Evolutionary conservation across 2,888 invertebrate species (phyloP).

Genomic region (Xanthia togata): DNA sequence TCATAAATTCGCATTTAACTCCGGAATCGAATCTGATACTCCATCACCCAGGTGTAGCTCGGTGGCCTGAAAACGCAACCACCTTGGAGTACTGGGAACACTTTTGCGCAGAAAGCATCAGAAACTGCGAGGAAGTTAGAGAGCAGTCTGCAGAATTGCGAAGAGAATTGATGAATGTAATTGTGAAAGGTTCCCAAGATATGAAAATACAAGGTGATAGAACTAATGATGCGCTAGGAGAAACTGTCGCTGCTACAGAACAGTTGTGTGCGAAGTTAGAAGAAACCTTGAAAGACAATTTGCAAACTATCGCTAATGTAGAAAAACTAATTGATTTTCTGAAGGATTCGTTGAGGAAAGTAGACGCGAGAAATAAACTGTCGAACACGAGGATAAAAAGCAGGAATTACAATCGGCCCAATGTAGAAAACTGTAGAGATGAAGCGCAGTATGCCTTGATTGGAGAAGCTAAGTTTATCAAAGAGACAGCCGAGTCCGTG

Average conservation of each 20-base stretch:
- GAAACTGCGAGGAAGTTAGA: slow-evolving; percentile 93
- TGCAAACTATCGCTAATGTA: slow-evolving; percentile 93
- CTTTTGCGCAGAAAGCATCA: slow-evolving; percentile 94
- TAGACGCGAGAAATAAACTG: slow-evolving; percentile 94
- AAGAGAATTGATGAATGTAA: slow-evolving; percentile 92
- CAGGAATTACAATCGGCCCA: slow-evolving; percentile 92
- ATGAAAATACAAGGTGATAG: slow-evolving; percentile 95
- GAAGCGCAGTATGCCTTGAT: slow-evolving; percentile 94
- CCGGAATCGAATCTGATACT: slow-evolving; percentile 92
- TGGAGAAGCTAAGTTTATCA: slow-evolving; percentile 92
- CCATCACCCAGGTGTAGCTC: slow-evolving; percentile 94
- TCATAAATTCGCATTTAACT: slow-evolving; percentile 91
- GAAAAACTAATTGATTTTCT: slow-evolving; percentile 94
- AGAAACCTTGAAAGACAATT: slow-evolving; percentile 92
- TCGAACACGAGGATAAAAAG: slow-evolving; percentile 95
- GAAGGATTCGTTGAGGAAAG: slow-evolving; percentile 92
- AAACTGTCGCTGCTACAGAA: slow-evolving; percentile 93
- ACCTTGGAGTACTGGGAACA: slow-evolving; percentile 95
- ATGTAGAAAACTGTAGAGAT: slow-evolving; percentile 96
- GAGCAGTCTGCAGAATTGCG: slow-evolving; percentile 93
- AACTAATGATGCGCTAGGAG: slow-evolving; percentile 93
- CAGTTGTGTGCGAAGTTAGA: slow-evolving; percentile 93
- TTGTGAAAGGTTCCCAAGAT: slow-evolving; percentile 95
- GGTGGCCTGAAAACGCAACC: slow-evolving; percentile 94
- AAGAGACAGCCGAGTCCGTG: slow-evolving; percentile 86